Evolutionary conservation across 1,140 invertebrate species (phyloP), one percentile per base, ranked within the genome.

Genomic region (Drosophila jambulina): DNA sequence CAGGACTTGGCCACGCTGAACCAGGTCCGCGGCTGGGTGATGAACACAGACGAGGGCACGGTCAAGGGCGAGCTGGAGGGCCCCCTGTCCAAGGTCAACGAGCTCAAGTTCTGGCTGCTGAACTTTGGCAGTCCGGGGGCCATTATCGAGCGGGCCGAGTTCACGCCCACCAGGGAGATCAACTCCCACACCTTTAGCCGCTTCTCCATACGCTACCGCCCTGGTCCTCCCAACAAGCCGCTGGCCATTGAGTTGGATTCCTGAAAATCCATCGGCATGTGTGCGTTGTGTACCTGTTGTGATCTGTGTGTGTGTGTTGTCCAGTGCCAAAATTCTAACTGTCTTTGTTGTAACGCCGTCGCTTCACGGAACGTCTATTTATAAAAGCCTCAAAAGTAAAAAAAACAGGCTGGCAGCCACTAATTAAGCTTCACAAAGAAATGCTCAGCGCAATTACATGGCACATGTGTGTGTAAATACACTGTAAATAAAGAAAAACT

Each of bases 41-140:
- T 94, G 93, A 96, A 96, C 81, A 96, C 95, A 5, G 80, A 93
- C 8, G 81, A 93, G 67, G 94, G 94, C 0, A 96, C 95, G 10
- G 95, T 96, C 1, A 84, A 94, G 43, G 96, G 96, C 4, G 92
- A 93, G 63, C 72, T 96, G 19, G 95, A 96, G 93, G 96, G 96
- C 15, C 81, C 93, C 1, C 76, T 92, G 40, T 88, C 93, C 2
- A 93, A 94, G 54, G 91, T 96, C 17, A 93, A 93, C 17, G 91
- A 94, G 74, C 95, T 96, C 93, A 96, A 95, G 90, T 78, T 93
- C 36, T 96, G 95, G 95, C 92, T 96, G 2, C 81, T 93, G 51
- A 93, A 93, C 62, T 93, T 92, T 13, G 95, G 95, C 38, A 96
- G 95, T 83, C 95, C 95, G 5, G 93, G 94, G 29, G 94, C 95